Evolutionary conservation across 2,113 vertebrate genomes (phyloP), one percentile per base, ranked within the genome.

Genomic region (Myotis yumanensis): DNA sequence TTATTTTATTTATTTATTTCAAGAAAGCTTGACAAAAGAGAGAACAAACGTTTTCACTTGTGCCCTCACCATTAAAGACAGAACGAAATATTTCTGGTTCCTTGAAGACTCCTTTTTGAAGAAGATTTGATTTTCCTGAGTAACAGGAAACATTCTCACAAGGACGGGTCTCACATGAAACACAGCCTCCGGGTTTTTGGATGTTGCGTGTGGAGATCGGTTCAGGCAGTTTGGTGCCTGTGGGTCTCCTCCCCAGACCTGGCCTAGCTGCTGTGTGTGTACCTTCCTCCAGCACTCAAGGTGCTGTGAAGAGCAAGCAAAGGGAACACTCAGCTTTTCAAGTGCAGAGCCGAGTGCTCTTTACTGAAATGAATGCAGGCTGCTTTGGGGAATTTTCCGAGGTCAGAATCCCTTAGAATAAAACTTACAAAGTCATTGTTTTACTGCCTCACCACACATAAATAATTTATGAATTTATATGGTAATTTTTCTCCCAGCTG

Each of bases 391-490:
- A 81, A 72, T 81, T 71, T 96, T 97, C 85, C 57, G 66, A 92
- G 96, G 83, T 92, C 90, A 91, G 77, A 88, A 86, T 80, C 85
- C 64, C 87, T 77, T 77, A 90, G 57, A 86, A 89, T 68, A 90
- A 95, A 97, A 96, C 93, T 96, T 97, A 97, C 89, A 91, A 97
- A 35, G 86, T 96, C 93, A 85, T 86, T 97, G 87, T 96, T 96
- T 96, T 96, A 96, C 59, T 97, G 80, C 95, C 92, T 96, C 5
- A 76, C 92, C 71, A 95, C 79, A 90, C 92, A 80, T 82, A 82
- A 4, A 40, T 96, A 92, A 87, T 97, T 96, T 72, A 91, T 91
- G 89, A 95, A 95, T 89, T 91, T 86, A 66, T 87, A 87, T 59
- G 91, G 66, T 64, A 71, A 62, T 92, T 94, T 77, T 71, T 95